Evolutionary conservation across 2,888 invertebrate genomes (phyloP), one percentile per base, ranked within the genome.

Genomic region (Podotricha telesiphe): DNA sequence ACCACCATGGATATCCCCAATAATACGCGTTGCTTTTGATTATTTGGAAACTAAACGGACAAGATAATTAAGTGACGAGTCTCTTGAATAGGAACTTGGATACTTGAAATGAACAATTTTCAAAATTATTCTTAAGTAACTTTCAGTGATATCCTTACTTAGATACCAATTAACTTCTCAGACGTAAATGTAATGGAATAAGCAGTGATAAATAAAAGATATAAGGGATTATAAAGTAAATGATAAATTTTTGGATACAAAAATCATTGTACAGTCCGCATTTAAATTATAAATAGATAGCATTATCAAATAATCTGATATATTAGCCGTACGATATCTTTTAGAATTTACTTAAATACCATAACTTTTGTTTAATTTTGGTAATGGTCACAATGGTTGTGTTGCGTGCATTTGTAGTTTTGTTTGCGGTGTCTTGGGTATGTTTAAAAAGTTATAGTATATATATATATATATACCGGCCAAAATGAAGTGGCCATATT

Each of bases 381-480:
- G 40, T 15, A 59, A 61, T 61, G 40, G 42, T 20, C 62, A 72
- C 67, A 56, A 80, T 79, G 79, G 74, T 65, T 61, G 75, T 75
- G 77, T 78, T 77, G 81, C 65, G 78, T 67, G 77, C 76, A 66
- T 73, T 81, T 67, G 77, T 82, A 75, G 76, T 78, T 64, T 70
- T 84, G 17, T 74, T 78, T 70, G 72, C 79, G 10, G 28, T 78
- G 5, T 78, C 77, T 56, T 76, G 75, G 85, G 86, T 86, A 82
- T 77, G 68, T 72, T 55, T 62, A 64, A 53, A n/a, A n/a, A n/a
- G n/a, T n/a, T n/a, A n/a, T n/a, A 68, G 22, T 50, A 42, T 37
- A 28, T 34, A 8, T 17, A 34, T 10, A 55, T 2, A 34, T 6
- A 8, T 28, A 34, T 34, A 28, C 28, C 6, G n/a, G n/a, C n/a